Evolutionary conservation across 1,140 invertebrate species (phyloP).

Genomic region (Dendrolimus punctatus): DNA sequence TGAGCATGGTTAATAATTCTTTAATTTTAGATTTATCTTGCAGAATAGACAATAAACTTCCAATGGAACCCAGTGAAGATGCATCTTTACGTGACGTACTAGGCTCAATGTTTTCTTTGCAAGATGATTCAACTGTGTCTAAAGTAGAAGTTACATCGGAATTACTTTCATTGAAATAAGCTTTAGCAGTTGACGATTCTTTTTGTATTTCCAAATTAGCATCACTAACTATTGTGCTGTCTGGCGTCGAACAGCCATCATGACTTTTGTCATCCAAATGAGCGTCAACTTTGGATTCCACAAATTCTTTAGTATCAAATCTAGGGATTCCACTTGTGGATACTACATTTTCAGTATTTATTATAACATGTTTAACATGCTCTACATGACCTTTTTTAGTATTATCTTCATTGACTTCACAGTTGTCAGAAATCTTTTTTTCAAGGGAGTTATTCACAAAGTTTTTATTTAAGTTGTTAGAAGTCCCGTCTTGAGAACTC

Average conservation of each 20-base stretch:
- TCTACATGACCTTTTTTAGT: no score
- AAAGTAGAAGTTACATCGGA: slow-evolving; percentile 41
- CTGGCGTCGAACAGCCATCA: slow-evolving; percentile 29
- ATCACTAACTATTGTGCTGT: slow-evolving; percentile 41
- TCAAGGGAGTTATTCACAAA: no score
- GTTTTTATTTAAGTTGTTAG: background rate
- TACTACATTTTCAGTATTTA: slow-evolving; percentile 29
- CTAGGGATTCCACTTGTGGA: slow-evolving; percentile 29
- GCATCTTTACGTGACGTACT: slow-evolving; percentile 16
- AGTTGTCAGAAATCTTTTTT: no score
- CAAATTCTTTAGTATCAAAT: background rate
- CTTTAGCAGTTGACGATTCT: slow-evolving; percentile 41
- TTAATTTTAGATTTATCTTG: slow-evolving; percentile 60
- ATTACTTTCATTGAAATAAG: slow-evolving; percentile 28
- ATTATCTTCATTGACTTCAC: no score
- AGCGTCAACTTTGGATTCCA: slow-evolving; percentile 1
- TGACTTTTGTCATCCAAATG: slow-evolving; percentile 7
- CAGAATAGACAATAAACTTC: slow-evolving; percentile 50
- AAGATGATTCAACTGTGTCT: slow-evolving; percentile 14
- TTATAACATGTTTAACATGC: no score
- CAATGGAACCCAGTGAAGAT: slow-evolving; percentile 29
- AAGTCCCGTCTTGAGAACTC: slow-evolving; percentile 12
- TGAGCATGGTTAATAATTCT: slow-evolving; percentile 41
- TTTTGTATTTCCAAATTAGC: slow-evolving; percentile 10
- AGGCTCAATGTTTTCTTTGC: slow-evolving; percentile 17